Base-by-base conservation (phyloP, 2,113 vertebrate genomes). In the Xerus inauris region DNA sequence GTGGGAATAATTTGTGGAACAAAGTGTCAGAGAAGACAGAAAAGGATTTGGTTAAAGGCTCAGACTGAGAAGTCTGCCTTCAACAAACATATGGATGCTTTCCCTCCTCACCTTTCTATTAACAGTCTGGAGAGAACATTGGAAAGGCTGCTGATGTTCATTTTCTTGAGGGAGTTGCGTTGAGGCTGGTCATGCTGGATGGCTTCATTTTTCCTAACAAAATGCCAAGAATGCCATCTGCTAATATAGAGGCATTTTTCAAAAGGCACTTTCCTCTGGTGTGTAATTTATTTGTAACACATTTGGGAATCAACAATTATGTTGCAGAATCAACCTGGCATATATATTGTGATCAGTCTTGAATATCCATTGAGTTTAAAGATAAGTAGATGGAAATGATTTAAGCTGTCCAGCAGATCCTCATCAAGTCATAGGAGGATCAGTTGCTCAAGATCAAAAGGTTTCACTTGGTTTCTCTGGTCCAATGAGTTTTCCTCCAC, bases 211-310 rank as follows among this genome's bases (percentile, higher is more conserved):
- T 91, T 51, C 14, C 32, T 72, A 51, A 67, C 38, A 17, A 82
- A 89, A 64, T 35, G 9, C 22, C 49, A 69, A 93, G 30, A 89
- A 72, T 77, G 40, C 40, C 89, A 69, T 91, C 82, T 97, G 85
- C 54, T 94, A 40, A 93, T 71, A 79, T 20, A 67, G 42, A 94
- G 19, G 3, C 30, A 20, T 84, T 89, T 97, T 91, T 85, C 81
- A 87, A 77, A 94, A 94, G 54, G 26, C 35, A 83, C 19, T 92
- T 92, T 45, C 51, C 83, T 82, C 79, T 73, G 6, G 47, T 65
- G 47, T 67, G 19, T 73, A 91, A 97, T 95, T 97, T 93, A 91
- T 79, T 83, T 91, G 51, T 8, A 72, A 47, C 16, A 28, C 85
- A 42, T 86, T 88, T 45, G 91, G 62, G 47, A 95, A 83, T 82